Percentiles rank a stretch among this genome's conserved stretches.
phyloP scores from a whole-genome alignment of 2,113 vertebrate genomes.

The Neomonachus schauinslandi region DNA sequence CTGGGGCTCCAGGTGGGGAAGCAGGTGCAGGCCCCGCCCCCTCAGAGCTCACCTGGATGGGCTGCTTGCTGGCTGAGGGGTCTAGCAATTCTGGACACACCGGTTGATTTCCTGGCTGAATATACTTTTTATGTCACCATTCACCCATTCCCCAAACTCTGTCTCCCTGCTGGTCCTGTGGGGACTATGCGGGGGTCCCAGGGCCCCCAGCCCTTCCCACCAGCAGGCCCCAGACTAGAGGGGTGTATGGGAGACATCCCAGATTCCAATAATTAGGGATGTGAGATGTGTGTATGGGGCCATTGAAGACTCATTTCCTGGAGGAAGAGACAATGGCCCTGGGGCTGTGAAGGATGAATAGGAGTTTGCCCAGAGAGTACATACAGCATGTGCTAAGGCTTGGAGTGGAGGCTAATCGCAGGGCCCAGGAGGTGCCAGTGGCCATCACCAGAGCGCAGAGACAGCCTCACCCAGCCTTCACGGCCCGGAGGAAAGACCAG shows the following conservation, averaged over 20 bases:
- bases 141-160: background rate
- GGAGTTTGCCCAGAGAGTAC: conserved; percentile 43
- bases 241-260: background rate
- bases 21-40: background rate
- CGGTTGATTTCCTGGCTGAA: background rate
- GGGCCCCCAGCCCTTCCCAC: background rate
- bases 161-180: rapidly evolving
- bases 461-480: background rate
- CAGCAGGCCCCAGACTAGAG: background rate
- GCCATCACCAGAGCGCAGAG: background rate
- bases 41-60: background rate
- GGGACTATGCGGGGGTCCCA: background rate
- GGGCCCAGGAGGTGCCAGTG: background rate
- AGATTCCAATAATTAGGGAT: background rate
- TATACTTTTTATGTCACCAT: background rate
- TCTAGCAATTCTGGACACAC: background rate
- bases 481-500: background rate
- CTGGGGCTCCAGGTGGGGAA: background rate
- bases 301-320: background rate
- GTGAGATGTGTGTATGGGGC: too few relatives aligned
- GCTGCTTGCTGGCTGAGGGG: background rate
- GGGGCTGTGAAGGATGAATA: conserved; percentile 7
- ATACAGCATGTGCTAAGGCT: background rate
- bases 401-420: too few relatives aligned
- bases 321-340: background rate